Evolutionary conservation across 2,888 invertebrate genomes (phyloP), one percentile per base, ranked within the genome.

Genomic region (Tachina grossa): DNA sequence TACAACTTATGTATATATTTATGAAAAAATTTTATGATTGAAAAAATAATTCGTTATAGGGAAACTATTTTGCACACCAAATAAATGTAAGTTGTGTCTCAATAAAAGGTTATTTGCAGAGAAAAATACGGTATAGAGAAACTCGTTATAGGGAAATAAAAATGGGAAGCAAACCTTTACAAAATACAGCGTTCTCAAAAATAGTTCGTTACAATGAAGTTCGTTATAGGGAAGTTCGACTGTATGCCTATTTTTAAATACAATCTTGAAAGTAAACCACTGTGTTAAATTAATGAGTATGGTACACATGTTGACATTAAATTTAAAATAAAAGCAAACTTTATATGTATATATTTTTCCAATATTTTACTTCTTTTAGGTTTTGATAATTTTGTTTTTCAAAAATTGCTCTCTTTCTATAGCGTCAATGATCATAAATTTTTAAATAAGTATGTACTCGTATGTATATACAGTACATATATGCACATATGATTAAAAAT

Each of bases 201-300:
- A 31, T 31, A 31, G 1, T 31, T 31, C 31, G 31, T 31, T 31
- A 6, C 1, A 31, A 1, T 31, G 1, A 31, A 31, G 31, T 31
- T 31, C 31, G 31, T 6, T 31, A 31, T 31, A 31, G 31, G 31
- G 31, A 31, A 31, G 31, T 31, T 31, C 31, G 31, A 31, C 31
- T 31, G 31, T 31, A 31, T 31, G 5, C 31, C 31, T 31, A 49
- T 66, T 65, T 63, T 57, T 10, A 72, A 66, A 57, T 55, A 10
- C 9, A 53, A 47, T 57, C 61, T 65, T 43, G 9, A 61, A 43
- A 59, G 13, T 51, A 51, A 57, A 63, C 47, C 49, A 81, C n/a
- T 16, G n/a, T 57, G 22, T 47, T 49, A 47, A 53, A 53, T n/a
- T 6, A 49, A 49, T 49, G n/a, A n/a, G 8, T n/a, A 49, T 49